Percentiles rank a stretch among this genome's conserved stretches.
Evolutionary conservation across 2,113 vertebrate species (phyloP).

Genomic region (Forbesichthys papilliferus): DNA sequence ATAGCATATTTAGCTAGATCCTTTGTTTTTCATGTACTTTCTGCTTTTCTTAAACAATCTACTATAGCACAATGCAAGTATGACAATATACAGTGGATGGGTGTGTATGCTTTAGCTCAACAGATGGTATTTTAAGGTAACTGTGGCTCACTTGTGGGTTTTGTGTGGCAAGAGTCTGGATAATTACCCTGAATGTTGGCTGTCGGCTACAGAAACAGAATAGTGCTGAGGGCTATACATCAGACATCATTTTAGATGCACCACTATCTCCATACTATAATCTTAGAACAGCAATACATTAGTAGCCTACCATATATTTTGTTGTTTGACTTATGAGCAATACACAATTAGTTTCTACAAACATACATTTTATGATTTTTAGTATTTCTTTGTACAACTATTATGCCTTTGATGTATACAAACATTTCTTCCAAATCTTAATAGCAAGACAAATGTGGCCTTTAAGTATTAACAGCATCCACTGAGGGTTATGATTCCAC

Average conservation of each 20-base stretch:
- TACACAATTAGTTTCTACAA: background rate
- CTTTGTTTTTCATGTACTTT: background rate
- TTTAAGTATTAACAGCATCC: too few species aligned
- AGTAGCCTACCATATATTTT: background rate
- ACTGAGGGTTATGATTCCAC: background rate
- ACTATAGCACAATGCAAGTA: background rate
- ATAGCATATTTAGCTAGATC: constrained; percentile 5
- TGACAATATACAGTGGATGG: too few species aligned
- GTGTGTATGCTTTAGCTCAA: constrained; percentile 44
- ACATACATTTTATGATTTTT: background rate
- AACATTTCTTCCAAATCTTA: too few species aligned
- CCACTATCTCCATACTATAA: background rate
- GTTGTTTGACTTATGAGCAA: background rate
- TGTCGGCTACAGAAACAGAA: constrained; percentile 41
- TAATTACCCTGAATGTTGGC: constrained; percentile 60
- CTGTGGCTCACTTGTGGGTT: constrained; percentile 36
- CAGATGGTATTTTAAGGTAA: constrained; percentile 36
- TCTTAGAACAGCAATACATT: background rate
- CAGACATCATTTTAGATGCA: background rate
- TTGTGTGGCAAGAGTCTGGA: constrained; percentile 60
- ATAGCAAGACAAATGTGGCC: too few species aligned
- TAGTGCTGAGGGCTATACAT: constrained; percentile 5
- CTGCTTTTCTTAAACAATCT: background rate
- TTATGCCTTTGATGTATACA: too few species aligned
- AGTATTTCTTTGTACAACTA: background rate